phyloP scores from a whole-genome alignment of 2,113 vertebrate genomes.

The Ammodytes dubius region DNA sequence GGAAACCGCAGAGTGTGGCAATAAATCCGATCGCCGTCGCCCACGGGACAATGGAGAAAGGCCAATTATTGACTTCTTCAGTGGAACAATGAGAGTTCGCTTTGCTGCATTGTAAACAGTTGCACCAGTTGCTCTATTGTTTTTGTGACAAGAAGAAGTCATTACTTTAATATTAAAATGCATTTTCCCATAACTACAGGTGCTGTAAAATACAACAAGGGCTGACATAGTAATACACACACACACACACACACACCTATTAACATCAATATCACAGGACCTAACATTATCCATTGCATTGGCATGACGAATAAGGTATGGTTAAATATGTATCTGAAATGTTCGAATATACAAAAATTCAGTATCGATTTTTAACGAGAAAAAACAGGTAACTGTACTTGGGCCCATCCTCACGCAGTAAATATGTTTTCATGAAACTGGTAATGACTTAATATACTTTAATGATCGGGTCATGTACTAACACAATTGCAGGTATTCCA shows the following conservation, averaged over 20 bases:
- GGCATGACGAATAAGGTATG: not conserved
- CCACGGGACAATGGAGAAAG: not conserved
- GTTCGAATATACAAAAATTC: not conserved
- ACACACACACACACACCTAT: not conserved
- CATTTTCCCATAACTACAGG: not conserved
- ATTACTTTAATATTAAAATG: not conserved
- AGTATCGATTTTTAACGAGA: not conserved
- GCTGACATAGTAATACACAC: no score
- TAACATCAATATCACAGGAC: not conserved
- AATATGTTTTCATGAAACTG: no score
- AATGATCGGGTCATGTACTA: not conserved
- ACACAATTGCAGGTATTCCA: not conserved
- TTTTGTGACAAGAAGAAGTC: not conserved
- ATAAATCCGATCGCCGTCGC: not conserved
- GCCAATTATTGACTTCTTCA: not conserved
- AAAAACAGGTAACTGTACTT: not conserved
- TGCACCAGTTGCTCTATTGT: not conserved
- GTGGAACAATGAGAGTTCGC: no score
- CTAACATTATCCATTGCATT: not conserved
- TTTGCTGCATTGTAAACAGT: no score
- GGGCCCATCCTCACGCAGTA: no score
- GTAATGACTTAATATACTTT: no score
- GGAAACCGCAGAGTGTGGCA: not conserved
- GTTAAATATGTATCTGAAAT: not conserved
- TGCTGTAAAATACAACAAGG: not conserved